Percentiles rank a stretch among this genome's conserved stretches.
Conservation (phyloP, 2,113 vertebrate genomes). For the Anoura caudifer region DNA sequence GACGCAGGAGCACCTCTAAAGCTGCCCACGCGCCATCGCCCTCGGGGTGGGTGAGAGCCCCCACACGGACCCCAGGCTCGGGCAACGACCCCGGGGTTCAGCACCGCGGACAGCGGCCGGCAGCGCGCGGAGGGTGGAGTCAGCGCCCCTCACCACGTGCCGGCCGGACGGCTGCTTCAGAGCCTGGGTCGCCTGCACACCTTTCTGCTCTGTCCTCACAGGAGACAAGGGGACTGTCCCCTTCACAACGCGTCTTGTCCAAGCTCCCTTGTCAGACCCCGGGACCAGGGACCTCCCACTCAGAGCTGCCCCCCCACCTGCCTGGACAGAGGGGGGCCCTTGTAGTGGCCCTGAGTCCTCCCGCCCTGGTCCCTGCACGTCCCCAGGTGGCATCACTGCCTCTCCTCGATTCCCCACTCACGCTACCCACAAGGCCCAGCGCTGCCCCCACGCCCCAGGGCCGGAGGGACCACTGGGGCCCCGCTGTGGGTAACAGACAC, state of each 20-base stretch:
- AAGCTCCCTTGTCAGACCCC: background rate
- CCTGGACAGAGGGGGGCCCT: background rate
- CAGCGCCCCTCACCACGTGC: background rate
- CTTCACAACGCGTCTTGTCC: background rate
- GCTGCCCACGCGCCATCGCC: background rate
- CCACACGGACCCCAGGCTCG: background rate
- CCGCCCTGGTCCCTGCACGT: rapidly evolving
- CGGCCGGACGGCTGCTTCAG: background rate
- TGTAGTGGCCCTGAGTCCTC: background rate
- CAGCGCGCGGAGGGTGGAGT: background rate
- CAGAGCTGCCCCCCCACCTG: rapidly evolving
- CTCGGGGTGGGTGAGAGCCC: background rate
- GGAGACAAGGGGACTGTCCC: background rate
- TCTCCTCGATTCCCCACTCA: background rate
- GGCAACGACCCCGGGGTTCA: background rate
- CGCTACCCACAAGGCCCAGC: background rate
- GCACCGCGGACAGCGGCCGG: background rate
- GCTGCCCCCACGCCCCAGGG: background rate
- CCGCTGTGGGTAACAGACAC: rapidly evolving
- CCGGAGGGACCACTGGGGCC: background rate
- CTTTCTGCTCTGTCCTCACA: background rate
- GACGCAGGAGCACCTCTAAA: background rate
- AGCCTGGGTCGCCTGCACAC: too few species aligned
- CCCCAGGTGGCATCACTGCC: background rate
- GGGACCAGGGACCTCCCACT: background rate